Evolutionary conservation across 2,797 vertebrate genomes (phyloP).

Genomic region (Champsocephalus esox): DNA sequence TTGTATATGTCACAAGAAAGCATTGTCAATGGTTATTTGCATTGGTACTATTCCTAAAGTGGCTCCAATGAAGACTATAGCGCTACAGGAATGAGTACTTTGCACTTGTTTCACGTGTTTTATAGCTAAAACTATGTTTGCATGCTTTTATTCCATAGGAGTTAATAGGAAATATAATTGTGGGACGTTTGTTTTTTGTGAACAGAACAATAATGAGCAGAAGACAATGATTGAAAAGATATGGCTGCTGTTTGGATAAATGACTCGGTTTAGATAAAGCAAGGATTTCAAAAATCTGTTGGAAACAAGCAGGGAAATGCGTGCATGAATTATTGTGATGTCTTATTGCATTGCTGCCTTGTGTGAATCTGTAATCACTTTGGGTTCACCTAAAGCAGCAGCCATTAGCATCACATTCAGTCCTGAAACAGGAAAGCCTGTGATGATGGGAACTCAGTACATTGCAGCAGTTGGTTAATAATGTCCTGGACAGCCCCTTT

Average conservation of each 20-base stretch:
- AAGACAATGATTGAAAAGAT: background rate
- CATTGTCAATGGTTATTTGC: background rate
- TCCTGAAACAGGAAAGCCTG: constrained; percentile 25
- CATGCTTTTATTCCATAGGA: background rate
- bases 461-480: constrained; percentile 48
- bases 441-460: background rate
- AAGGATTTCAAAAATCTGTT: background rate
- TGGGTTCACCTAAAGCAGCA: constrained; percentile 13
- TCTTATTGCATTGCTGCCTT: background rate
- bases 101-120: background rate
- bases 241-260: background rate
- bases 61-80: background rate
- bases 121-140: background rate
- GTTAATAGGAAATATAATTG: background rate
- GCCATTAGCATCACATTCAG: background rate
- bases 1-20: background rate
- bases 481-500: constrained; percentile 28
- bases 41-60: background rate
- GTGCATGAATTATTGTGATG: background rate
- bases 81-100: background rate
- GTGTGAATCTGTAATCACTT: constrained; percentile 3
- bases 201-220: background rate
- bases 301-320: background rate
- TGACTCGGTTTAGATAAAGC: background rate
- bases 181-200: background rate